A percentile compares a stretch with the other conserved stretches of the same genome.
Conservation (phyloP, 2,113 vertebrate genomes). For the Etheostoma spectabile region DNA sequence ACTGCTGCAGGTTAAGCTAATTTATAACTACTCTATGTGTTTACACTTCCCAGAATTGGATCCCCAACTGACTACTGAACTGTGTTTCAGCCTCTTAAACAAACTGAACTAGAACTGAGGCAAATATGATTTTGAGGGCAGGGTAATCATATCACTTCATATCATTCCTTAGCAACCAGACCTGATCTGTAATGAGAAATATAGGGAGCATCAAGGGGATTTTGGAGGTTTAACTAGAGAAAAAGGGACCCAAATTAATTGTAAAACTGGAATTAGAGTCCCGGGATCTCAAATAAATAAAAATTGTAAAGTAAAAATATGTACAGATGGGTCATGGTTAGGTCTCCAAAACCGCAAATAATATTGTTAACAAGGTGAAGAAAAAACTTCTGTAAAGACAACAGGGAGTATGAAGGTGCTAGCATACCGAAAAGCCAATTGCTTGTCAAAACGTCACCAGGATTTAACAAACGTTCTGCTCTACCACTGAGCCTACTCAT, state of each 20-base stretch:
- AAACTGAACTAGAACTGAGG: background rate
- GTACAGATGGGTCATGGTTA: background rate
- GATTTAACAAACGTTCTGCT: background rate
- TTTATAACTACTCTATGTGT: conserved; percentile 6
- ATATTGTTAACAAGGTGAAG: background rate
- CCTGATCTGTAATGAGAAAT: background rate
- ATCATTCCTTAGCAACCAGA: background rate
- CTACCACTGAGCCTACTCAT: background rate
- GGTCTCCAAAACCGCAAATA: background rate
- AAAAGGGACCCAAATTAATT: background rate
- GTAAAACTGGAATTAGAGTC: background rate
- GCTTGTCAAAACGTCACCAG: no score
- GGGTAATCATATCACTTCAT: background rate
- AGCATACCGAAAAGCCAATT: background rate
- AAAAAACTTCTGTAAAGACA: background rate
- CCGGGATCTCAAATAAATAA: background rate
- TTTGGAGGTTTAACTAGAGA: background rate
- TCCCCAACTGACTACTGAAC: conserved; percentile 1
- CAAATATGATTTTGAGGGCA: background rate
- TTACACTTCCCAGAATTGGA: background rate
- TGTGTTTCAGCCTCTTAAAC: background rate
- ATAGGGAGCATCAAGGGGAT: background rate
- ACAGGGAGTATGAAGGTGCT: background rate
- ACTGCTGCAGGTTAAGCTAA: conserved; percentile 25
- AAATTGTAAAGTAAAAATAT: background rate